A percentile compares a stretch with the other conserved stretches of the same genome.
Conservation (phyloP, 2,113 vertebrate genomes). For the Oceanodroma tethys region DNA sequence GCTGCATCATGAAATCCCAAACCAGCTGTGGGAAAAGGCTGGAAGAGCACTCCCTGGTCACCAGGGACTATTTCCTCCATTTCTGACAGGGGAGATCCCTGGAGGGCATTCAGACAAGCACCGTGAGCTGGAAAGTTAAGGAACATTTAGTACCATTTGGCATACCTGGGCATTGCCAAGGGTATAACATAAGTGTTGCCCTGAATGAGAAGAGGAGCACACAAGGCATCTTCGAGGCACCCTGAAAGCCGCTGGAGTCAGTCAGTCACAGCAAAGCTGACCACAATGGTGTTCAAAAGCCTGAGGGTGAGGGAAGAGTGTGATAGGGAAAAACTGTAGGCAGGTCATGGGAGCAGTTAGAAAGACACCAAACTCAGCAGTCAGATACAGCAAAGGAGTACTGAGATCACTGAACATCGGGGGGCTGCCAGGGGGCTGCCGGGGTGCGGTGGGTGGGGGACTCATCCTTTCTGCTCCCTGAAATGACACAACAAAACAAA, state of each 20-base stretch:
- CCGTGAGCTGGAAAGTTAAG: background rate
- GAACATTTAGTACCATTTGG: background rate
- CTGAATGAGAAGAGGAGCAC: background rate
- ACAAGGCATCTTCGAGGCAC: background rate
- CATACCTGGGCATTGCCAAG: background rate
- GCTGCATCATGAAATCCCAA: background rate
- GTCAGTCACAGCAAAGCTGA: background rate
- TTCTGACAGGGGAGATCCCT: background rate
- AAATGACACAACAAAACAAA: background rate
- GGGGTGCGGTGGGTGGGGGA: rapidly evolving
- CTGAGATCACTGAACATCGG: rapidly evolving
- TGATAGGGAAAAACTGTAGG: background rate
- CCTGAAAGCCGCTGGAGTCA: background rate
- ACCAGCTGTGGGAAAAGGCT: background rate
- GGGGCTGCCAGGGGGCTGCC: background rate
- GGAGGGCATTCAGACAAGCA: background rate
- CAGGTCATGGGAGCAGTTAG: background rate
- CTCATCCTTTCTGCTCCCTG: background rate
- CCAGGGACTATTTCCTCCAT: background rate
- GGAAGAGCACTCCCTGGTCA: background rate
- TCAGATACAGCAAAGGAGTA: background rate
- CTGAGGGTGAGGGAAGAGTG: background rate
- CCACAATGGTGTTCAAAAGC: background rate
- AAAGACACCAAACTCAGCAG: background rate
- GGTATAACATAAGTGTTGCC: background rate